A percentile compares a stretch with the other conserved stretches of the same genome.
phyloP scores from a whole-genome alignment of 2,113 vertebrate genomes.

The Rhinogobius similis region DNA sequence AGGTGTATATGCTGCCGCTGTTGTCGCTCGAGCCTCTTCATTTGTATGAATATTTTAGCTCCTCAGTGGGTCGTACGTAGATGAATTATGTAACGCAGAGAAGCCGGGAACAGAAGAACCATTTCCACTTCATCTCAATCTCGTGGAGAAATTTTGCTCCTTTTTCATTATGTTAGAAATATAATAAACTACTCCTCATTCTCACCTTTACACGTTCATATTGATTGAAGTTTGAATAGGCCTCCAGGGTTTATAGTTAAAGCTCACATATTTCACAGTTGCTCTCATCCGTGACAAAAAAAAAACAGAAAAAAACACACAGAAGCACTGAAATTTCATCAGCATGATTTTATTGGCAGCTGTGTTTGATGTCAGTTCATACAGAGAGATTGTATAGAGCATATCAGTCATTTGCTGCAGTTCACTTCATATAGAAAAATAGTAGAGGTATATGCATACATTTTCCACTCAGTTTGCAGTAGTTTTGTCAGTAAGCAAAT shows the following conservation, averaged over 20 bases:
- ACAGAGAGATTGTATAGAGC: not conserved
- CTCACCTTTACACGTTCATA: slow-evolving; percentile 28
- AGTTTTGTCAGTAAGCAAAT: not conserved
- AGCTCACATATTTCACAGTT: not conserved
- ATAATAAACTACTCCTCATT: slow-evolving; percentile 24
- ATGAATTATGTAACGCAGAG: slow-evolving; percentile 66
- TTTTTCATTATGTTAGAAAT: slow-evolving; percentile 15
- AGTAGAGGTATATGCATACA: not conserved
- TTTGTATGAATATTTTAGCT: slow-evolving; percentile 70
- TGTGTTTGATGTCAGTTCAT: not conserved
- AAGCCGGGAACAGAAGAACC: slow-evolving; percentile 35
- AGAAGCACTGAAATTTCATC: slow-evolving; percentile 9
- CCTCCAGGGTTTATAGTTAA: not conserved
- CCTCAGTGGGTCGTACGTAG: slow-evolving; percentile 41
- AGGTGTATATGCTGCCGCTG: slow-evolving; percentile 41
- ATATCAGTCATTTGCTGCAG: not conserved
- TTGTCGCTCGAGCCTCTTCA: slow-evolving; percentile 36
- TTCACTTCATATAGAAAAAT: not conserved
- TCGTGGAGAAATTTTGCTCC: not conserved
- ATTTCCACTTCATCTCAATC: slow-evolving; percentile 58
- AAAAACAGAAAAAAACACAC: no score
- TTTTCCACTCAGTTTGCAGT: not conserved
- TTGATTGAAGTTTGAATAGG: slow-evolving; percentile 10
- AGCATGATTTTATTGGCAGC: slow-evolving; percentile 33
- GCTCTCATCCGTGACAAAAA: slow-evolving; percentile 20